phyloP scores from a whole-genome alignment of 2,113 vertebrate species.

The Carassius gibelio region DNA sequence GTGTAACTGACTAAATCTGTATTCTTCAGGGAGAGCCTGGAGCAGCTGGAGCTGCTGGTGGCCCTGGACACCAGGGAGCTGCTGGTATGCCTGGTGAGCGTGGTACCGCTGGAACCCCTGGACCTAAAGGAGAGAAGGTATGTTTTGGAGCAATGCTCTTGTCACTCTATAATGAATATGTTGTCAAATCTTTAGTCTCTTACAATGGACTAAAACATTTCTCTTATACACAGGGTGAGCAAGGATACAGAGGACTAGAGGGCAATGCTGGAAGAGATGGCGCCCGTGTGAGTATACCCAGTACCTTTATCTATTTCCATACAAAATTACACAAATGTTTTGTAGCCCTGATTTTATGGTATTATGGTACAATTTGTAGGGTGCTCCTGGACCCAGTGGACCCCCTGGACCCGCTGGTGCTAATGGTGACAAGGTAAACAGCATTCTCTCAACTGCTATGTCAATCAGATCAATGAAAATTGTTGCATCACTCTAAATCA shows the following conservation, averaged over 20 bases:
- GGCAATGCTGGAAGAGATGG: constrained; percentile 93
- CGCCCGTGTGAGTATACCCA: constrained; percentile 83
- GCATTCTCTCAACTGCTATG: background rate
- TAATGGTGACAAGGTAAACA: constrained; percentile 89
- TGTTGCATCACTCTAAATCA: background rate
- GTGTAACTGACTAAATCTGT: constrained; percentile 4
- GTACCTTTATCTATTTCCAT: background rate
- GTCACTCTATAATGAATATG: background rate
- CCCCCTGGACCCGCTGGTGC: constrained; percentile 93
- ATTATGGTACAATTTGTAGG: constrained; percentile 70
- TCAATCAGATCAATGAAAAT: background rate
- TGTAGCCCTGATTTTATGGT: constrained; percentile 26
- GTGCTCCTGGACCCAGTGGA: constrained; percentile 87
- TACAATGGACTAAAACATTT: background rate
- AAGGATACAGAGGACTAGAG: constrained; percentile 85
- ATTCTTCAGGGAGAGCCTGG: constrained; percentile 89
- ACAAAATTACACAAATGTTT: background rate
- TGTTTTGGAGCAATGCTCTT: background rate
- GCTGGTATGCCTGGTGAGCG: constrained; percentile 94
- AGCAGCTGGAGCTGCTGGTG: constrained; percentile 78
- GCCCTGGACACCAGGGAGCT: constrained; percentile 83
- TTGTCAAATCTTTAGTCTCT: background rate
- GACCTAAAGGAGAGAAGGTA: constrained; percentile 97
- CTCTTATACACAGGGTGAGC: constrained; percentile 79
- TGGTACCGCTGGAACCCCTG: constrained; percentile 84